Percentiles rank a stretch among this genome's conserved stretches.
These are phyloP conservation scores for Xiphophorus maculatus DNA, from an alignment of 2,113 vertebrate genomes.

Conservation along the genomic window DNA sequence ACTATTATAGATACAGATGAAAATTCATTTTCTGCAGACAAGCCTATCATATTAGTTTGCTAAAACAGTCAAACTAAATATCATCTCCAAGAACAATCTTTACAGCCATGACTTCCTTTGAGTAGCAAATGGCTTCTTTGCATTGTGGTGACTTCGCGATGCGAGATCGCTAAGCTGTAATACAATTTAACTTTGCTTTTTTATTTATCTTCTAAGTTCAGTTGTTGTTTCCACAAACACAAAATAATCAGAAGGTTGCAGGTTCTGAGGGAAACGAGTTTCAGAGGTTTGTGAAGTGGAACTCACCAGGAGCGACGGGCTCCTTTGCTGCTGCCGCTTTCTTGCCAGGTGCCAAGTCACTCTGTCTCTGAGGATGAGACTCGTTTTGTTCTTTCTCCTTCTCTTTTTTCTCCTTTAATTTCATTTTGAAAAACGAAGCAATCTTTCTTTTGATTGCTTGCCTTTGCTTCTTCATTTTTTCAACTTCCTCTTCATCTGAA, in stretches of 20 bases:
- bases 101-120: too few species aligned
- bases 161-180: too few species aligned
- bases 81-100: too few species aligned
- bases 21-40: not conserved
- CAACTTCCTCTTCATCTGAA: constrained; percentile 68
- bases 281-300: not conserved
- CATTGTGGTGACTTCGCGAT: too few species aligned
- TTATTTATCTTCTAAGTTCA: too few species aligned
- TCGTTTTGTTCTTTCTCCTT: constrained; percentile 36
- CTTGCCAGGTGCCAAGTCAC: not conserved
- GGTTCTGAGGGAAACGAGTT: not conserved
- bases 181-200: too few species aligned
- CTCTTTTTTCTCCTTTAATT: constrained; percentile 39
- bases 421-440: constrained; percentile 59
- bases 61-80: too few species aligned
- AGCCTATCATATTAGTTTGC: too few species aligned
- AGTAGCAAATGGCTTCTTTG: too few species aligned
- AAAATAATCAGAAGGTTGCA: too few species aligned
- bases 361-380: constrained; percentile 21
- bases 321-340: rapidly evolving
- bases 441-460: constrained; percentile 58
- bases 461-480: constrained; percentile 62
- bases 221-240: too few species aligned
- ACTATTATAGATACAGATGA: not conserved
- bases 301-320: constrained; percentile 66